phyloP scores from a whole-genome alignment of 2,888 invertebrate species.

The Philopedon plagiatum region DNA sequence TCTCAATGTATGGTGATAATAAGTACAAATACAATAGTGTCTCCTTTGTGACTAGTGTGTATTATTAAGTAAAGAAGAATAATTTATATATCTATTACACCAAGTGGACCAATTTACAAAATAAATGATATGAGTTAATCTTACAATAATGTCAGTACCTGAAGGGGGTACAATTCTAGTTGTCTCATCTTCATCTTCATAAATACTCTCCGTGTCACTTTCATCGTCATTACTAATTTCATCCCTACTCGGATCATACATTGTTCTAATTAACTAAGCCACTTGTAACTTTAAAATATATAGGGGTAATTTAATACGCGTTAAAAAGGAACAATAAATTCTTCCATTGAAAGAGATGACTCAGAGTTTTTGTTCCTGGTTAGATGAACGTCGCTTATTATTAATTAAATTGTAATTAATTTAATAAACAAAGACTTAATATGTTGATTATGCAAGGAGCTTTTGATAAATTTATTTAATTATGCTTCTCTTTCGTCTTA shows the following conservation, averaged over 20 bases:
- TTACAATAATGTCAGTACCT: slow-evolving; percentile 57
- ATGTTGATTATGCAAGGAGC: slow-evolving; percentile 3
- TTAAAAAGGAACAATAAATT: neutral
- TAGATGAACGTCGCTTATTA: neutral
- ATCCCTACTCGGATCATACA: slow-evolving; percentile 54
- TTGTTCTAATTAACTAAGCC: slow-evolving; percentile 30
- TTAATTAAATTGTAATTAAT: neutral
- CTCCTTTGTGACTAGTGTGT: no score
- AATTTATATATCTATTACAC: no score
- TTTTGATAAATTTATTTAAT: slow-evolving; percentile 18
- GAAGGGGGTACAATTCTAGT: slow-evolving; percentile 67
- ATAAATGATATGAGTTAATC: no score
- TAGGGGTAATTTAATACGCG: slow-evolving; percentile 14
- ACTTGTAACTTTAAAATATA: slow-evolving; percentile 4
- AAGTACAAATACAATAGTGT: no score
- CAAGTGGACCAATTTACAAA: no score
- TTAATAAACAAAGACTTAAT: slow-evolving; percentile 17
- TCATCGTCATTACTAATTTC: slow-evolving; percentile 54
- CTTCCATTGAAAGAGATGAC: slow-evolving; percentile 13
- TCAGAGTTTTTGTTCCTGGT: slow-evolving; percentile 19
- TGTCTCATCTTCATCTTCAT: slow-evolving; percentile 66
- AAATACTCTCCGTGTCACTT: slow-evolving; percentile 59
- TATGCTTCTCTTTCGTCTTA: slow-evolving; percentile 4
- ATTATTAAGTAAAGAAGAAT: no score
- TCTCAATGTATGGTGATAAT: no score